A percentile compares a stretch with the other conserved stretches of the same genome.
Conservation (phyloP, 2,888 invertebrate genomes). For the Megastigmus dorsalis region DNA sequence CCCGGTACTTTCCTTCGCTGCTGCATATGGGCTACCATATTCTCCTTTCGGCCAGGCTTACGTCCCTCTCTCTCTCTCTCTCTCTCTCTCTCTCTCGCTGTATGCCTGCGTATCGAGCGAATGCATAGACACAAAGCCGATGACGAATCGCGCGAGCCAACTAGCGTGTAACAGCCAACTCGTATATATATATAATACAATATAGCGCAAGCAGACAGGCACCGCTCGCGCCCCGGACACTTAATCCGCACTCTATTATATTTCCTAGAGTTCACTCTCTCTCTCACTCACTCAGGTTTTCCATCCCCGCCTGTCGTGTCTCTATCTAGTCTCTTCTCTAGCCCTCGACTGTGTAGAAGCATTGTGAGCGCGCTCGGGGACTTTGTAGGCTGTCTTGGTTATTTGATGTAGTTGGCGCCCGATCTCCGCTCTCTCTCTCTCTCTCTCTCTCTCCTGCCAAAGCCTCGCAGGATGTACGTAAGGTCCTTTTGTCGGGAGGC, state of each 20-base stretch:
- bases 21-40: background rate
- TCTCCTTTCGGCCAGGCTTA: too few species aligned
- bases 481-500: background rate
- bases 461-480: background rate
- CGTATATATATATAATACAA: too few species aligned
- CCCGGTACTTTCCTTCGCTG: background rate
- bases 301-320: too few species aligned
- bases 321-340: too few species aligned
- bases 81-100: too few species aligned
- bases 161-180: conserved; percentile 61
- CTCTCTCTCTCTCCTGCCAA: conserved; percentile 19
- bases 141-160: conserved; percentile 69
- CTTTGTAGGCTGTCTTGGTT: too few species aligned
- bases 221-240: conserved; percentile 38
- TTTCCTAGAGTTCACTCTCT: too few species aligned
- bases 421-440: conserved; percentile 18
- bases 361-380: too few species aligned
- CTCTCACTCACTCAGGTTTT: too few species aligned
- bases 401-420: too few species aligned
- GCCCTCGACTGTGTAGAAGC: too few species aligned
- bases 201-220: background rate
- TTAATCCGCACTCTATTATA: conserved; percentile 53
- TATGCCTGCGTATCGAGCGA: background rate
- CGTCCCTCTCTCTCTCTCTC: too few species aligned
- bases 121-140: conserved; percentile 62